Base-by-base conservation (phyloP, 2,797 vertebrate genomes). In the Lindbergichthys nudifrons region DNA sequence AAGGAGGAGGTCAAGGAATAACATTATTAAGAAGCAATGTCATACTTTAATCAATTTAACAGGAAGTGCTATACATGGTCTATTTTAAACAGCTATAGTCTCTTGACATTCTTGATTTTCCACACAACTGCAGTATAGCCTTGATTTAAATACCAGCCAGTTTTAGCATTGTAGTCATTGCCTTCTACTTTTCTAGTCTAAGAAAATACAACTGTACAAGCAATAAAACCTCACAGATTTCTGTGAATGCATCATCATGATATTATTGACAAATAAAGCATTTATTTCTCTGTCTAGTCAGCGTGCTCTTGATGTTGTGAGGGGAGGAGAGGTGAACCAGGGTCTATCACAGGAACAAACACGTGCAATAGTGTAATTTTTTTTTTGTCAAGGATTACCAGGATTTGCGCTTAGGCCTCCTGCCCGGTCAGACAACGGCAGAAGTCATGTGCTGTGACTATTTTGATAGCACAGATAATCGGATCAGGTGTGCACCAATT, bases 321-420 rank as follows among this genome's bases (percentile, higher is more conserved):
- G 30, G 14, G 56, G 18, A 47, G 50, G 45, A 41, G 21, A 62
- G n/a, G 21, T 23, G 1, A 23, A 48, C 48, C 58, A 41, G 42
- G 47, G n/a, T 12, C 43, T 13, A 36, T 65, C 71, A 52, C 80
- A 61, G 18, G 9, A 51, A 71, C 10, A 4, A 75, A 82, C 67
- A 82, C 66, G 66, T 69, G 41, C 61, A 42, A 65, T 46, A 65
- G 77, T 77, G 65, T 86, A 75, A 87, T 77, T 85, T 86, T 66
- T 36, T 1, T 9, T 9, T 58, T 64, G 78, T 75, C 65, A 77
- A 74, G 86, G 86, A 90, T 90, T 92, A 89, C 47, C 2, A 10
- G 87, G 88, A 86, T 90, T 87, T 85, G 78, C 12, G 16, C 50
- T 67, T 79, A 23, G 5, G 21, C 64, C 42, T 78, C 75, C 85